Base-by-base conservation (phyloP, 2,113 vertebrate genomes). In the Galbula dea region DNA sequence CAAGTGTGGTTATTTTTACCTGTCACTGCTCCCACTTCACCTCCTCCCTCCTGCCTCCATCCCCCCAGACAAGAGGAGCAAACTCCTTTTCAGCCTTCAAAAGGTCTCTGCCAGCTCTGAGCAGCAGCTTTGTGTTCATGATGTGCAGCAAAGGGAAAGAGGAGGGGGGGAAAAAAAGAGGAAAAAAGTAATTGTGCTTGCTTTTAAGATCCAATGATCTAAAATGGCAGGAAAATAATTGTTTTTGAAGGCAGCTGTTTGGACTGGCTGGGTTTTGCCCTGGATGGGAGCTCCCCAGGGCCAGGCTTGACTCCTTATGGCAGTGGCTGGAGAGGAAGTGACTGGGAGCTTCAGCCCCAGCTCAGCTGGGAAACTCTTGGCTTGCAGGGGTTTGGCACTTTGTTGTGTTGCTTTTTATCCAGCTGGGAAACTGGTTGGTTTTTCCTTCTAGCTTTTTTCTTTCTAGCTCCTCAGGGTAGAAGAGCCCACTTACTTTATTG, bases 1-100 rank as follows among this genome's bases (percentile, higher is more conserved):
- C 89, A 93, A 83, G 79, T 5, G 12, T 61, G 65, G 85, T 88
- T 95, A 91, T 94, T 96, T 95, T 96, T 96, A 94, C 93, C 87
- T 96, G 94, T 86, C 39, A 2, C 39, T 80, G 84, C 59, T 95
- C 74, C 78, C 59, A 15, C 37, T 74, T 59, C 6, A 3, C 72
- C 63, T 92, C 48, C 39, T 86, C 46, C 90, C 63, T 69, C 72
- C 75, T n/a, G 39, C 21, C 58, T 71, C 54, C 63, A n/a, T 65
- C 72, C 79, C 62, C 51, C 39, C 0, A 9, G 83, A 72, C 41
- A 24, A 58, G 66, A 55, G 26, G 30, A 93, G 12, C 4, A 0
- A 73, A 86, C 43, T 93, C 69, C 1, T 2, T 13, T 75, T 63
- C 86, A 82, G 66, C 83, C 71, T 76, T 76, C 11, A 2, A 73